phyloP scores from a whole-genome alignment of 1,140 invertebrate species.

The Bombyx mandarina region DNA sequence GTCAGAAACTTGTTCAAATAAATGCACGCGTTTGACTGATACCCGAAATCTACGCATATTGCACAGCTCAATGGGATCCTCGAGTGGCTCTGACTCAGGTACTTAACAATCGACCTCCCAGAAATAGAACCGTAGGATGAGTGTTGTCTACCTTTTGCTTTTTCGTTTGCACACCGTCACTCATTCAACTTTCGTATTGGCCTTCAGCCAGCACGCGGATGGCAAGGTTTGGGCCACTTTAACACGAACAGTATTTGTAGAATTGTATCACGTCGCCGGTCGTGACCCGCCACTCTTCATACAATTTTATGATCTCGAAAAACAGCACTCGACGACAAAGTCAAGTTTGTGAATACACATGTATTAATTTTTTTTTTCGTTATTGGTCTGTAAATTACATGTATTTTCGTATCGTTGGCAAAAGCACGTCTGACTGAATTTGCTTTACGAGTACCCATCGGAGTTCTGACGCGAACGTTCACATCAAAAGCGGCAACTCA shows the following conservation, averaged over 20 bases:
- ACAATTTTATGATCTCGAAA: conserved; percentile 1
- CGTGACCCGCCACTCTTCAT: conserved; percentile 7
- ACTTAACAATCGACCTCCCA: conserved; percentile 53
- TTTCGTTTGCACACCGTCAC: conserved; percentile 55
- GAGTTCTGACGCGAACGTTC: conserved; percentile 45
- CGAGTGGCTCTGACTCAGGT: conserved; percentile 57
- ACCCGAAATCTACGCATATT: conserved; percentile 27
- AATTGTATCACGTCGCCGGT: conserved; percentile 26
- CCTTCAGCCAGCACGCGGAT: conserved; percentile 50
- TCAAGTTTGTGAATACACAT: conserved; percentile 9
- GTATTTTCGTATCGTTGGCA: not conserved
- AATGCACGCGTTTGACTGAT: too few relatives aligned
- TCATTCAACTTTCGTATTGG: conserved; percentile 59
- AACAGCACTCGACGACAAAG: conserved; percentile 17
- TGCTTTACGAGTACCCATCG: conserved; percentile 55
- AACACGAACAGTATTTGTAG: conserved; percentile 28
- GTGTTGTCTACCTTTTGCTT: conserved; percentile 47
- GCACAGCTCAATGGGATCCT: conserved; percentile 47
- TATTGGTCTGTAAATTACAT: not conserved
- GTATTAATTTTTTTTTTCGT: not conserved
- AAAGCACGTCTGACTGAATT: conserved; percentile 29
- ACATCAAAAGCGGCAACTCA: conserved; percentile 51
- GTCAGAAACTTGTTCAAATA: too few relatives aligned
- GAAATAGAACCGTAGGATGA: conserved; percentile 41
- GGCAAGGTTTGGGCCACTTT: conserved; percentile 36